Percentiles rank a stretch among this genome's conserved stretches.
Evolutionary conservation across 2,113 vertebrate species (phyloP).

Genomic region (Chlorodrepanis virens): DNA sequence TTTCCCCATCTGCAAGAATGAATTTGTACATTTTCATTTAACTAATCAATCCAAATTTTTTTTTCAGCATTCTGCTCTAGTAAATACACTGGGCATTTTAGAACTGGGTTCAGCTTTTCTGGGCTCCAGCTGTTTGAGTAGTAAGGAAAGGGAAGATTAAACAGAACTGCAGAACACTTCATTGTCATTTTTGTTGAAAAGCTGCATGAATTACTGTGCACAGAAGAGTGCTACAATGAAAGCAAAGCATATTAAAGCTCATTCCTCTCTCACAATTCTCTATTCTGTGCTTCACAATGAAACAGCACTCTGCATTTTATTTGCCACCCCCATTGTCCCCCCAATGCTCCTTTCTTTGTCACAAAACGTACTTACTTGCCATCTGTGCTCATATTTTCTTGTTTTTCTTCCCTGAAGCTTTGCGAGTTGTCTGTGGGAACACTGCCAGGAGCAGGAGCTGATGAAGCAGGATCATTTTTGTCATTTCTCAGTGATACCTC

Average conservation of each 20-base stretch:
- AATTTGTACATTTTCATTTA: background rate
- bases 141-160: background rate
- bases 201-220: background rate
- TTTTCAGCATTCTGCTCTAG: background rate
- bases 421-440: slow-evolving; percentile 30
- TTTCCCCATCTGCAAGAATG: background rate
- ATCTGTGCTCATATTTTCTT: slow-evolving; percentile 67
- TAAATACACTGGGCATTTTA: background rate
- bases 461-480: slow-evolving; percentile 39
- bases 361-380: slow-evolving; percentile 74
- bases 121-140: background rate
- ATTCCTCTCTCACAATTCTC: slow-evolving; percentile 23
- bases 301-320: slow-evolving; percentile 1
- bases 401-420: slow-evolving; percentile 61
- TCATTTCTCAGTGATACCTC: slow-evolving; percentile 19
- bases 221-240: slow-evolving; percentile 1
- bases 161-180: background rate
- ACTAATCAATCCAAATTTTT: background rate
- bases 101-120: background rate
- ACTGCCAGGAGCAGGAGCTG: slow-evolving; percentile 43
- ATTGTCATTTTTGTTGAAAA: background rate
- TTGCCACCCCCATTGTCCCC: slow-evolving; percentile 23
- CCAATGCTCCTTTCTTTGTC: slow-evolving; percentile 47
- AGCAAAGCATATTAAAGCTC: slow-evolving; percentile 16
- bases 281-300: slow-evolving; percentile 7